A percentile compares a stretch with the other conserved stretches of the same genome.
These are phyloP conservation scores for Leuctra nigra DNA, from an alignment of 2,888 invertebrate species.

Conservation along the genomic window DNA sequence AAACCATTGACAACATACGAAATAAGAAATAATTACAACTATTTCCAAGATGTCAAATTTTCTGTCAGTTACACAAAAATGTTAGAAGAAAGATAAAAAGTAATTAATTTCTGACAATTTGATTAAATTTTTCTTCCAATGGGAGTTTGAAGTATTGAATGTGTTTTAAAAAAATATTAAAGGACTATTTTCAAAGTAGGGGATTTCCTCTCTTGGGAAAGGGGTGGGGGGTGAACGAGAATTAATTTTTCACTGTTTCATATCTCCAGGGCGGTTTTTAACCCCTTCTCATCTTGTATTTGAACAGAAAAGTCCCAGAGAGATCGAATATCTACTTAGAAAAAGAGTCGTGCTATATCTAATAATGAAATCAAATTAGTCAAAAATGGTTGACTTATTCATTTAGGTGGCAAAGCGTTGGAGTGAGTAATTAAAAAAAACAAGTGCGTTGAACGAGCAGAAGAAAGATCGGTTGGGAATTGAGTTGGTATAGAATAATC, in stretches of 20 bases:
- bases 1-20: too few relatives aligned
- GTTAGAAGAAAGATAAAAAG: conserved; percentile 6
- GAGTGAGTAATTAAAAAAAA: conserved; percentile 43
- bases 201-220: neutral
- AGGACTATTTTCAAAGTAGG: neutral
- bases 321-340: neutral
- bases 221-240: neutral
- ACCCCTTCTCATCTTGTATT: too few relatives aligned
- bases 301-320: too few relatives aligned
- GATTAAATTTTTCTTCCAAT: conserved; percentile 1
- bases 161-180: neutral
- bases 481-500: too few relatives aligned
- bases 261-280: too few relatives aligned
- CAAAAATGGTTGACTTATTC: conserved; percentile 3
- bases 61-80: too few relatives aligned
- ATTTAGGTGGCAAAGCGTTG: conserved; percentile 29
- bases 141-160: neutral
- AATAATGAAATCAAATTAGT: conserved; percentile 9
- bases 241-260: conserved; percentile 12
- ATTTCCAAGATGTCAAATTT: too few relatives aligned
- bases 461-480: conserved; percentile 40
- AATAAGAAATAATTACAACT: too few relatives aligned
- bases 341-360: conserved; percentile 2
- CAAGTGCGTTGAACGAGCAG: too few relatives aligned
- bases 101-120: conserved; percentile 13